Conservation (phyloP, 1,140 invertebrate species). For the Propsilocerus akamusi region DNA sequence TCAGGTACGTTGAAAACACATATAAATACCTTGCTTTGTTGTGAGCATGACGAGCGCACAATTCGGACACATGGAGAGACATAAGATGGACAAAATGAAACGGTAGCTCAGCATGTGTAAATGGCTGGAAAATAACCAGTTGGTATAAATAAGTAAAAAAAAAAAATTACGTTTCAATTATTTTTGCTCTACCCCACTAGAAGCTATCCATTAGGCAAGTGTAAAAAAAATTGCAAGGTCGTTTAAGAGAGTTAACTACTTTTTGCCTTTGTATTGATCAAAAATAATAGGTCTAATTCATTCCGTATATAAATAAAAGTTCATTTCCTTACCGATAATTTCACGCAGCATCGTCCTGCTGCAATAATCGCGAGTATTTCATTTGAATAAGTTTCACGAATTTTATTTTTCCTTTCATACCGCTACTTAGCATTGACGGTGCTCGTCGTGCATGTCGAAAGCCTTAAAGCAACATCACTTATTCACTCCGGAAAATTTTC, state of each 20-base stretch:
- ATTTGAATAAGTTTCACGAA: background rate
- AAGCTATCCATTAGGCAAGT: no score
- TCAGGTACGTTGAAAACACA: background rate
- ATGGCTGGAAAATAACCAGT: background rate
- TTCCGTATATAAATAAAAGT: background rate
- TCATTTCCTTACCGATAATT: background rate
- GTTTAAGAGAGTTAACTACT: background rate
- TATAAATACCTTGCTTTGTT: background rate
- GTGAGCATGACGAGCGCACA: background rate
- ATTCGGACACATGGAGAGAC: background rate
- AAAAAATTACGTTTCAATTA: no score
- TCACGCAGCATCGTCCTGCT: no score
- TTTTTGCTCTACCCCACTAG: no score
- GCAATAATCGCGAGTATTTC: background rate
- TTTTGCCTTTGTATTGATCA: background rate
- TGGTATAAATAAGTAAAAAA: no score
- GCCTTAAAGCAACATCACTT: background rate
- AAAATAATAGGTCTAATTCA: background rate
- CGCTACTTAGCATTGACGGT: background rate
- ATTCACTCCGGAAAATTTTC: background rate
- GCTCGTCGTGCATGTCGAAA: background rate
- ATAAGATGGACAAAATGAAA: background rate
- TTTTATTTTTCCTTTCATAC: background rate
- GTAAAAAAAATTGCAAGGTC: no score
- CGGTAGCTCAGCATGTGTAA: background rate